phyloP scores from a whole-genome alignment of 2,113 vertebrate species.

The Condylura cristata region DNA sequence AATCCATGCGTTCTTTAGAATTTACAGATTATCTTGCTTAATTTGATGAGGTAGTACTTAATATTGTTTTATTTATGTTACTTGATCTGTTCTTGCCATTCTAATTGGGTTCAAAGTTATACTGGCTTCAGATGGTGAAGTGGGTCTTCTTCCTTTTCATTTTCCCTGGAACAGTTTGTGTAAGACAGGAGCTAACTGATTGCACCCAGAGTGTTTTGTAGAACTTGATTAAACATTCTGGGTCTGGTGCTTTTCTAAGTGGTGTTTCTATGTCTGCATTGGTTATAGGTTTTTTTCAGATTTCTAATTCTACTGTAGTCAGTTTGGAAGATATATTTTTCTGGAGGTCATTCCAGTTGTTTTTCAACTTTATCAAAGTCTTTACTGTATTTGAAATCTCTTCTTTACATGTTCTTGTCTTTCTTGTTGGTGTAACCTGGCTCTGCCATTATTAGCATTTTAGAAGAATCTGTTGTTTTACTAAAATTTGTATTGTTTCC shows the following conservation, averaged over 20 bases:
- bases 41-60: neutral
- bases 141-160: neutral
- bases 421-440: neutral
- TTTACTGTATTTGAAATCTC: neutral
- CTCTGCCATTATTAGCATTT: neutral
- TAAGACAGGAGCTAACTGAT: neutral
- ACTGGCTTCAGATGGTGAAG: neutral
- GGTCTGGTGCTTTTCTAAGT: neutral
- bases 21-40: neutral
- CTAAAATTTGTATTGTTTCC: neutral
- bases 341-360: neutral
- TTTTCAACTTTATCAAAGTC: neutral
- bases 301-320: neutral
- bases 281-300: neutral
- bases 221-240: neutral
- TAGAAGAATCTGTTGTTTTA: neutral
- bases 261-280: neutral
- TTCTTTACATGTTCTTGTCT: neutral
- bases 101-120: neutral
- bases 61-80: neutral
- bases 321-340: constrained; percentile 2
- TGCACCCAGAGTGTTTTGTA: neutral
- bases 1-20: neutral
- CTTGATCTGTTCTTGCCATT: neutral
- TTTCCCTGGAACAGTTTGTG: neutral